These are phyloP conservation scores for Turritopsis rubra DNA, from an alignment of 30 jellyfish, hydroid and myxozoan genomes.

Conservation along the genomic window DNA sequence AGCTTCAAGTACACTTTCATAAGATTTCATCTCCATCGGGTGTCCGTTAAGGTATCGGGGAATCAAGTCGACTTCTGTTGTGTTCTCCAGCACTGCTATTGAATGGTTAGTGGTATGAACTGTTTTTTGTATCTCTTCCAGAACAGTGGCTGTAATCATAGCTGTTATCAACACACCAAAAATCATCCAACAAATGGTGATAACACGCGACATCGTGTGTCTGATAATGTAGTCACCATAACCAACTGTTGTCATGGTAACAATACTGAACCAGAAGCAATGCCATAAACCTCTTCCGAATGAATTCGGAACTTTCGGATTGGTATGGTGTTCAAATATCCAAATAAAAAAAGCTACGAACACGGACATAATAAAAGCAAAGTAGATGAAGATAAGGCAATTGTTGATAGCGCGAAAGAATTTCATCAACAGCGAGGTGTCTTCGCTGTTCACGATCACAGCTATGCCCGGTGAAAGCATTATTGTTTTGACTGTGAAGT, in stretches of 20 bases:
- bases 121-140: background rate
- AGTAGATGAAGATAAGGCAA: background rate
- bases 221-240: slow-evolving; percentile 6
- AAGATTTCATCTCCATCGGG: background rate
- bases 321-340: slow-evolving; percentile 4
- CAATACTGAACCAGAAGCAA: slow-evolving; percentile 17
- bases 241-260: slow-evolving; percentile 25
- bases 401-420: slow-evolving; percentile 5
- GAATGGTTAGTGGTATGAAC: background rate
- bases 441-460: background rate
- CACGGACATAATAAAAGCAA: background rate
- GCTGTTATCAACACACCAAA: slow-evolving; percentile 14
- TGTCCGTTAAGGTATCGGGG: background rate
- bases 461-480: background rate
- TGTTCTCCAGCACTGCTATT: background rate
- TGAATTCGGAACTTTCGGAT: background rate
- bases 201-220: background rate
- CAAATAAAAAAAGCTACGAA: slow-evolving; percentile 8
- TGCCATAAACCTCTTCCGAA: background rate
- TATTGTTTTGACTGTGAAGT: background rate
- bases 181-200: slow-evolving; percentile 7
- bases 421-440: slow-evolving; percentile 2
- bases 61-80: slow-evolving; percentile 1
- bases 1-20: background rate
- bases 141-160: slow-evolving; percentile 13